Evolutionary conservation across 2,113 vertebrate species (phyloP).

Genomic region (Rhinolophus sinicus): DNA sequence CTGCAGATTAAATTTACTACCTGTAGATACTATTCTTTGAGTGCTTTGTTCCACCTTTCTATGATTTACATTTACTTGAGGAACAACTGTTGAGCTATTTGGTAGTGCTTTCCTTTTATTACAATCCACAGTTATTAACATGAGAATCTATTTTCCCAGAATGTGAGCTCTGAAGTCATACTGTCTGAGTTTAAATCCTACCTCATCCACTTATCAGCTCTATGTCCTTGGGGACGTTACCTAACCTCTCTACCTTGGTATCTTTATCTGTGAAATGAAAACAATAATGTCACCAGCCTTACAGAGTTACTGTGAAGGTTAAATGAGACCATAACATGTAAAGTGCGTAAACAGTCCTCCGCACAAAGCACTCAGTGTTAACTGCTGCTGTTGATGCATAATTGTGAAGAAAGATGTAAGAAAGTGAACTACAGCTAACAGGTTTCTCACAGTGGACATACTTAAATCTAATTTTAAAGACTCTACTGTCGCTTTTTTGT

Average conservation of each 20-base stretch:
- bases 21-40: neutral
- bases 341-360: neutral
- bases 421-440: neutral
- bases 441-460: neutral
- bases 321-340: neutral
- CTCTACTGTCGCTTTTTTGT: neutral
- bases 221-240: neutral
- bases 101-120: slow-evolving; percentile 8
- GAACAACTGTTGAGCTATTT: neutral
- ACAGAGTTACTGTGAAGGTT: neutral
- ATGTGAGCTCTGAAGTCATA: neutral
- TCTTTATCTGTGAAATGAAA: neutral
- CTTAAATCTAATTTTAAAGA: slow-evolving; percentile 31
- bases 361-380: neutral
- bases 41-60: neutral
- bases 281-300: neutral
- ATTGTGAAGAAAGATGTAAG: neutral
- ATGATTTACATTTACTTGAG: neutral
- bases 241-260: neutral
- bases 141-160: neutral
- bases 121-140: neutral
- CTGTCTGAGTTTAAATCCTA: slow-evolving; percentile 19
- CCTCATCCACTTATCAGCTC: neutral
- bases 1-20: neutral
- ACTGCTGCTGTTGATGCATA: neutral